A percentile compares a stretch with the other conserved stretches of the same genome.
Evolutionary conservation across 2,888 invertebrate species (phyloP).

Genomic region (Torymus aiolomorphi): DNA sequence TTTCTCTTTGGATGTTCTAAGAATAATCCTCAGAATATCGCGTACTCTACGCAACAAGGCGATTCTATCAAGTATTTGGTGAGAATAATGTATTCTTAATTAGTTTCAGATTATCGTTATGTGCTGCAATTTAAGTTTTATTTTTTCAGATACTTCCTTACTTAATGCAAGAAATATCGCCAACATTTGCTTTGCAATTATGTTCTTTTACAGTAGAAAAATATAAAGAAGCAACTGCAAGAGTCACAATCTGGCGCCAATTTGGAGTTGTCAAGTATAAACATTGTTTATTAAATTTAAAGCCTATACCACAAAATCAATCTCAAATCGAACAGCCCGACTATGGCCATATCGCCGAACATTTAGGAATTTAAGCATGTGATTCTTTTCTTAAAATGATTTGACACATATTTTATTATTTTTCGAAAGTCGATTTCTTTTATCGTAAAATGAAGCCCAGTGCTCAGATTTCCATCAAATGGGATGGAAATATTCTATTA

Average conservation of each 20-base stretch:
- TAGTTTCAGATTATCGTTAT: neutral
- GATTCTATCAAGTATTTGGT: constrained; percentile 81
- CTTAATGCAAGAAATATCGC: constrained; percentile 83
- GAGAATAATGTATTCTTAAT: constrained; percentile 16
- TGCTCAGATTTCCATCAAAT: no score
- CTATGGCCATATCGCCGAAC: no score
- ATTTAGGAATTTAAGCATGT: no score
- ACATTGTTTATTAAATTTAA: constrained; percentile 12
- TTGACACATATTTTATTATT: no score
- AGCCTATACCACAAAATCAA: no score
- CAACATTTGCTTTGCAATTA: constrained; percentile 83
- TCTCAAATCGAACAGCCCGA: no score
- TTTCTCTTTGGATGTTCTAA: constrained; percentile 90
- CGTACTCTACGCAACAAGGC: constrained; percentile 78
- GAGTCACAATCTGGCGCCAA: constrained; percentile 91
- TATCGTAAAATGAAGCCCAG: no score
- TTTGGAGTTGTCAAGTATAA: constrained; percentile 83
- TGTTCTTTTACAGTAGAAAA: constrained; percentile 88
- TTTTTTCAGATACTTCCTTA: constrained; percentile 81
- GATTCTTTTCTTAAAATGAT: no score
- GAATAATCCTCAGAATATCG: constrained; percentile 82
- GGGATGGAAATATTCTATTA: no score
- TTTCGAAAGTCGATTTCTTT: no score
- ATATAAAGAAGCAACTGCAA: constrained; percentile 87
- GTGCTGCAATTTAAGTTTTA: neutral